Percentiles rank a stretch among this genome's conserved stretches.
phyloP scores from a whole-genome alignment of 2,113 vertebrate species.

The Syrrhaptes paradoxus region DNA sequence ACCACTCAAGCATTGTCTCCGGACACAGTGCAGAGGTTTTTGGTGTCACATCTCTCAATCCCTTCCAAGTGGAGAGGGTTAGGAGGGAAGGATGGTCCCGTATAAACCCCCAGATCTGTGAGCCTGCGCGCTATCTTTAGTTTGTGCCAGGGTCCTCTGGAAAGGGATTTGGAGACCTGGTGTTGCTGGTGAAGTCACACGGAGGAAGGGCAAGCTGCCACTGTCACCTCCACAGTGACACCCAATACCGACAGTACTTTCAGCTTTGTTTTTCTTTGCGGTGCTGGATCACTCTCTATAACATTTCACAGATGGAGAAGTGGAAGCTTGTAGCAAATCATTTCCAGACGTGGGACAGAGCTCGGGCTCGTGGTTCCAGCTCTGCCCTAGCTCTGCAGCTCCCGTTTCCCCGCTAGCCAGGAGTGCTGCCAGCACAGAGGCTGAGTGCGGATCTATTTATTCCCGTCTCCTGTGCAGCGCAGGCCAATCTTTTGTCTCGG shows the following conservation, averaged over 20 bases:
- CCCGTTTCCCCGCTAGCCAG: neutral
- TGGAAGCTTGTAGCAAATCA: neutral
- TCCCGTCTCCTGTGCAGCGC: neutral
- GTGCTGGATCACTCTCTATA: neutral
- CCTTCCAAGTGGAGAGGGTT: neutral
- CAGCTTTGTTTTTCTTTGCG: neutral
- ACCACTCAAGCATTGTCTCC: neutral
- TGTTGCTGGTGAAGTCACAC: accelerated
- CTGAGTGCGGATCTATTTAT: neutral
- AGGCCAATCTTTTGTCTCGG: neutral
- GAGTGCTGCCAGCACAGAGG: neutral
- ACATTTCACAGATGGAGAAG: neutral
- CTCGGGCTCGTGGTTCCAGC: neutral
- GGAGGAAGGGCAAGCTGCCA: neutral
- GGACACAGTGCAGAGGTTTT: neutral
- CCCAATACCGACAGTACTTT: accelerated
- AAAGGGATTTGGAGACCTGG: neutral
- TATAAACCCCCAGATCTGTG: too few species aligned
- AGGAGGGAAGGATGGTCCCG: neutral
- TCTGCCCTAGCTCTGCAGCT: neutral
- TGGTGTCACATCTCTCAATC: neutral
- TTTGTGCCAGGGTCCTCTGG: neutral
- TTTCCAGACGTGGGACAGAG: neutral
- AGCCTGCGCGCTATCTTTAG: neutral
- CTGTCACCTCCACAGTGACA: accelerated